Conservation (phyloP, 2,888 invertebrate species). For the Harpalus rubripes region DNA sequence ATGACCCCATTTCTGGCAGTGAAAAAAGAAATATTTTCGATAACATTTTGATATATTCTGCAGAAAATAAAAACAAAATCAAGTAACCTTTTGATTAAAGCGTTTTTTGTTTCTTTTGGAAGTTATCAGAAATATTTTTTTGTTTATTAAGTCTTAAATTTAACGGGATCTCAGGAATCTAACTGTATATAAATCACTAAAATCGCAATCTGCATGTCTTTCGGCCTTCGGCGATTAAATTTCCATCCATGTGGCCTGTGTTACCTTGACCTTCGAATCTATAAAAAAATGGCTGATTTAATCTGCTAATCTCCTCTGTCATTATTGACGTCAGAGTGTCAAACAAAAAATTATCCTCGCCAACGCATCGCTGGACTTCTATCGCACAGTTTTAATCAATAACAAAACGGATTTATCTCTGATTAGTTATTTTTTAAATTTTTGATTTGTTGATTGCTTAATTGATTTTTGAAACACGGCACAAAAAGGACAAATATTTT, state of each 20-base stretch:
- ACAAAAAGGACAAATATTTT: too few relatives aligned
- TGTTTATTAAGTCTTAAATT: neutral
- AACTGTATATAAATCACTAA: slow-evolving; percentile 3
- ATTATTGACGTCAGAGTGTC: slow-evolving; percentile 35
- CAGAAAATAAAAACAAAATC: too few relatives aligned
- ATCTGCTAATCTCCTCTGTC: slow-evolving; percentile 46
- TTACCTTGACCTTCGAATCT: slow-evolving; percentile 41
- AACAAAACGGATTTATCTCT: too few relatives aligned
- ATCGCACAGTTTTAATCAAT: neutral
- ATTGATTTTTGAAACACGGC: too few relatives aligned
- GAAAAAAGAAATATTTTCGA: too few relatives aligned
- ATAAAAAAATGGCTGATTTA: slow-evolving; percentile 39
- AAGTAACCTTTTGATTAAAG: too few relatives aligned
- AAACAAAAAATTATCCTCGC: slow-evolving; percentile 34
- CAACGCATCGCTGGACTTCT: neutral
- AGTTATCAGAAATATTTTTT: neutral
- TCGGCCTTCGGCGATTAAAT: neutral
- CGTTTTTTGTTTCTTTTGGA: too few relatives aligned
- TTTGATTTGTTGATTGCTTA: too few relatives aligned
- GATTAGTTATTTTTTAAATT: too few relatives aligned
- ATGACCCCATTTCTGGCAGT: too few relatives aligned
- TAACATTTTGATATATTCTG: too few relatives aligned
- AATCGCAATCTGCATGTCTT: neutral
- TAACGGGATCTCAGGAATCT: neutral
- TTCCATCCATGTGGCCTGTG: neutral